Evolutionary conservation across 2,113 vertebrate genomes (phyloP).

Genomic region (Natator depressus): DNA sequence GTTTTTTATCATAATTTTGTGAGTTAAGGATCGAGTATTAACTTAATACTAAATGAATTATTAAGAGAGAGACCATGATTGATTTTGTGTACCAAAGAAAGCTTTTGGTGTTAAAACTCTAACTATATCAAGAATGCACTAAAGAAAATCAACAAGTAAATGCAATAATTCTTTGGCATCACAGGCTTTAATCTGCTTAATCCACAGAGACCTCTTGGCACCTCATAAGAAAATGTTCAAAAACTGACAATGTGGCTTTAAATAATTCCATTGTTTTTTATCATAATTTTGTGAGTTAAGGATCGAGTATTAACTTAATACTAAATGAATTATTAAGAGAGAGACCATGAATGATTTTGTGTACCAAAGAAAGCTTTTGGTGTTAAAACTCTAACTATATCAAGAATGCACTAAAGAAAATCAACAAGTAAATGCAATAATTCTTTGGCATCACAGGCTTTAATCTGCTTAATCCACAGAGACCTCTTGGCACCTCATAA

Average conservation of each 20-base stretch:
- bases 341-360: background rate
- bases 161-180: background rate
- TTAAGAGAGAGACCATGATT: background rate
- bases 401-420: background rate
- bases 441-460: background rate
- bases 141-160: background rate
- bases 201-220: constrained; percentile 16
- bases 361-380: background rate
- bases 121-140: background rate
- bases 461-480: constrained; percentile 25
- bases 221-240: background rate
- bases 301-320: no score
- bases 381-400: background rate
- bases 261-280: no score
- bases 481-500: constrained; percentile 23
- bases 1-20: background rate
- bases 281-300: no score
- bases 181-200: constrained; percentile 15
- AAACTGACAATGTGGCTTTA: no score
- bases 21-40: background rate
- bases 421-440: background rate
- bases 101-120: background rate
- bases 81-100: background rate
- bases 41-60: background rate
- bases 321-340: no score